Percentiles rank a stretch among this genome's conserved stretches.
Evolutionary conservation across 2,888 invertebrate genomes (phyloP).

Genomic region (Agrotis clavis): DNA sequence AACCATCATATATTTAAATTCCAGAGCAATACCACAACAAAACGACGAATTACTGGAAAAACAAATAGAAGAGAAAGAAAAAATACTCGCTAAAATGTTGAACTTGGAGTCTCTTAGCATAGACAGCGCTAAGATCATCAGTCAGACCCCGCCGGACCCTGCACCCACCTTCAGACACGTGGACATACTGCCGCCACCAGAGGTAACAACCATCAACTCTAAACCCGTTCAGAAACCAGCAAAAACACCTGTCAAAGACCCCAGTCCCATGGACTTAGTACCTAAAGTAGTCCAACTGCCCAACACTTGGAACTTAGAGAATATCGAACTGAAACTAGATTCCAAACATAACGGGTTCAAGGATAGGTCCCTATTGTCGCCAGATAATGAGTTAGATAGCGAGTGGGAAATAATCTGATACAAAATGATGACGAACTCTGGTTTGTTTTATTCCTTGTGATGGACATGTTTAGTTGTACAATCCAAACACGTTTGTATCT

Average conservation of each 20-base stretch:
- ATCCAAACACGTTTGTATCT: conserved; percentile 5
- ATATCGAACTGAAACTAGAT: conserved; percentile 85
- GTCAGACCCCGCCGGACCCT: conserved; percentile 38
- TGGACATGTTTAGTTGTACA: conserved; percentile 25
- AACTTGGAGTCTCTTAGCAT: conserved; percentile 91
- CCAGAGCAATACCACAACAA: conserved; percentile 89
- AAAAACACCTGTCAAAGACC: conserved; percentile 54
- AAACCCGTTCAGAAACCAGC: conserved; percentile 45
- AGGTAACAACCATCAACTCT: conserved; percentile 33
- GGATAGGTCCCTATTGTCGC: conserved; percentile 77
- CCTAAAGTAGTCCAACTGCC: conserved; percentile 90
- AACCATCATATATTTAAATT: conserved; percentile 46
- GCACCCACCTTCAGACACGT: conserved; percentile 46
- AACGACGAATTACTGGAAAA: conserved; percentile 93
- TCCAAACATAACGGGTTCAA: conserved; percentile 76
- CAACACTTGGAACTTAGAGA: conserved; percentile 91
- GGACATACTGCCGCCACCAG: conserved; percentile 42
- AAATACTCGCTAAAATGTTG: conserved; percentile 93
- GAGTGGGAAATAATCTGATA: conserved; percentile 89
- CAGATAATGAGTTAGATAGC: conserved; percentile 84
- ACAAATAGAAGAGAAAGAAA: conserved; percentile 94
- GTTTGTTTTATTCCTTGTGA: conserved; percentile 30
- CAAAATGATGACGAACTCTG: conserved; percentile 36
- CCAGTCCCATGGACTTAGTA: conserved; percentile 77
- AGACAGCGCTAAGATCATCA: conserved; percentile 54